A percentile compares a stretch with the other conserved stretches of the same genome.
phyloP scores from a whole-genome alignment of 2,113 vertebrate species.

The Corythaeola cristata region DNA sequence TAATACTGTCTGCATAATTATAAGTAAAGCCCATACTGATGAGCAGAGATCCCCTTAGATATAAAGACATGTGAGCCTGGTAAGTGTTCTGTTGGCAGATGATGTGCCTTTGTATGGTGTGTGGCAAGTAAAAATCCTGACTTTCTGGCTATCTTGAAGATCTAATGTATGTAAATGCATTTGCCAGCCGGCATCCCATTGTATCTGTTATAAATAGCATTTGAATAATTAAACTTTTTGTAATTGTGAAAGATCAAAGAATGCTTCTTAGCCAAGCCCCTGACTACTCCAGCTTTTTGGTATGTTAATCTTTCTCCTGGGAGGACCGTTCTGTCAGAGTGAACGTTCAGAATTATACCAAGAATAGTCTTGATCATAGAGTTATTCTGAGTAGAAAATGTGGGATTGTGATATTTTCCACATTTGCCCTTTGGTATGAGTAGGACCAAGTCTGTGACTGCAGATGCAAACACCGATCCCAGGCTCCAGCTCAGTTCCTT shows the following conservation, averaged over 20 bases:
- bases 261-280: not conserved
- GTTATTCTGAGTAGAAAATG: not conserved
- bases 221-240: not conserved
- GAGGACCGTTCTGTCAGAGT: not conserved
- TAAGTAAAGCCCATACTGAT: not conserved
- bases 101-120: not conserved
- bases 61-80: not conserved
- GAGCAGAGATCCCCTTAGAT: not conserved
- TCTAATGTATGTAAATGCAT: not conserved
- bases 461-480: not conserved
- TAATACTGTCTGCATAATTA: not conserved
- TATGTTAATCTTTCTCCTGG: not conserved
- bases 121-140: not conserved
- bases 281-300: not conserved
- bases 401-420: constrained; percentile 15
- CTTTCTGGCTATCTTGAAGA: not conserved
- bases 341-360: not conserved
- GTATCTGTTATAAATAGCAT: constrained; percentile 3
- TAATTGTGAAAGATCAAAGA: not conserved
- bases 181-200: not conserved
- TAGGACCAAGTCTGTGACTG: not conserved
- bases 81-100: not conserved
- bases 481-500: not conserved
- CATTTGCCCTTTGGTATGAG: not conserved
- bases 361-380: not conserved